Conservation (phyloP, 2,113 vertebrate genomes). For the Neopipo cinnamomea region DNA sequence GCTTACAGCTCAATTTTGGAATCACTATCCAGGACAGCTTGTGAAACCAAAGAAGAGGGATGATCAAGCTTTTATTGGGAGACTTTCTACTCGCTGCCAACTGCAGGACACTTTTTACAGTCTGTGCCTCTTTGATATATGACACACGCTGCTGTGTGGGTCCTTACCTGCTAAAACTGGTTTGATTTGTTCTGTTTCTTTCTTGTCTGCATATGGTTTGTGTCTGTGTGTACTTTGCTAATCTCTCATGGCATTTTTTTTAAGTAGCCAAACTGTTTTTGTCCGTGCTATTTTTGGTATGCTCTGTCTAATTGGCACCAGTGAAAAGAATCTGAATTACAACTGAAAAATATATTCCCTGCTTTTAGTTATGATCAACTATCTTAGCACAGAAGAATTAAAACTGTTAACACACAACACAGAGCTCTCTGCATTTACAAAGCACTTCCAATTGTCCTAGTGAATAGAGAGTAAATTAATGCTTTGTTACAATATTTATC, state of each 20-base stretch:
- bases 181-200: slow-evolving; percentile 23
- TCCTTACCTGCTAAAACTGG: slow-evolving; percentile 47
- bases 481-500: not conserved
- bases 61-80: slow-evolving; percentile 46
- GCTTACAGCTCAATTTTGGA: not conserved
- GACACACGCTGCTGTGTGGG: slow-evolving; percentile 42
- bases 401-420: not conserved
- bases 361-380: not conserved
- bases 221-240: not conserved
- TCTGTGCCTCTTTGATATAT: slow-evolving; percentile 58
- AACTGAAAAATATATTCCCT: not conserved
- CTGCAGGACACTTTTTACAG: slow-evolving; percentile 50
- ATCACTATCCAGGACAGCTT: not conserved
- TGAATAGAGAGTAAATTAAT: not conserved
- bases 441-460: not conserved
- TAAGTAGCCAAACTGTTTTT: not conserved
- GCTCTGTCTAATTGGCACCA: not conserved
- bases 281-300: not conserved
- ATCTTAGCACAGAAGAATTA: not conserved
- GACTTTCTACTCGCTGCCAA: slow-evolving; percentile 14
- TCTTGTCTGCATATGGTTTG: slow-evolving; percentile 35
- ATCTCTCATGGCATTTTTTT: slow-evolving; percentile 8
- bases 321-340: not conserved
- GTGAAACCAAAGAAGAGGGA: slow-evolving; percentile 48
- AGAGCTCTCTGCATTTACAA: not conserved